Base-by-base conservation (phyloP, 2,888 invertebrate genomes). In the Clitarchus hookeri region DNA sequence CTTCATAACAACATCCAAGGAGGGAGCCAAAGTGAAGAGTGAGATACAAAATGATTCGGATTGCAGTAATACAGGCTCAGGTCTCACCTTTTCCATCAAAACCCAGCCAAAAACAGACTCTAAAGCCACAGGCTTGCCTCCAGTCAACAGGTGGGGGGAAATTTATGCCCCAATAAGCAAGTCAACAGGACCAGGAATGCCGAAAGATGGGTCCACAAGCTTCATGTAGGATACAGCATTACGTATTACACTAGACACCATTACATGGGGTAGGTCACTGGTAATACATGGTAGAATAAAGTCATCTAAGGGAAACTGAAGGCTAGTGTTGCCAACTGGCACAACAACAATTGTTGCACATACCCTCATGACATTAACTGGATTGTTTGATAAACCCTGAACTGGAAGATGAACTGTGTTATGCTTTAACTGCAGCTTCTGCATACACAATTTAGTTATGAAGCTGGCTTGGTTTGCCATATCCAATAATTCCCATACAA, bases 271-370 rank as follows among this genome's bases (percentile, higher is more conserved):
- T 79, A 79, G 0, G 13, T 79, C 8, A 79, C 13, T 12, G 6
- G 79, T n/a, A n/a, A 79, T 79, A 9, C 79, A 27, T 25, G 79
- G 13, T 79, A 79, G 77, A 6, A 79, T n/a, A 79, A 79, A 78
- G 78, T 16, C 79, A 79, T 6, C 79, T 12, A 79, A 4, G 23
- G 25, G 13, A 25, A 79, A 79, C 11, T 27, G 9, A n/a, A 2
- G 25, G 0, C 13, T 26, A 25, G 12, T 11, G 11, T 11, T 12
- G 9, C 79, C 79, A 79, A 79, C n/a, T 25, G 23, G 79, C 27
- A 25, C 26, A 13, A 79, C 13, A n/a, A 12, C 13, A 79, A 3
- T 26, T 6, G 79, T n/a, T 79, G 25, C 12, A 23, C 25, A 25
- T 13, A 9, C 23, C 27, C 27, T 79, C 26, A 27, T 13, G n/a